Base-by-base conservation (phyloP, 2,113 vertebrate genomes). In the Ia io region DNA sequence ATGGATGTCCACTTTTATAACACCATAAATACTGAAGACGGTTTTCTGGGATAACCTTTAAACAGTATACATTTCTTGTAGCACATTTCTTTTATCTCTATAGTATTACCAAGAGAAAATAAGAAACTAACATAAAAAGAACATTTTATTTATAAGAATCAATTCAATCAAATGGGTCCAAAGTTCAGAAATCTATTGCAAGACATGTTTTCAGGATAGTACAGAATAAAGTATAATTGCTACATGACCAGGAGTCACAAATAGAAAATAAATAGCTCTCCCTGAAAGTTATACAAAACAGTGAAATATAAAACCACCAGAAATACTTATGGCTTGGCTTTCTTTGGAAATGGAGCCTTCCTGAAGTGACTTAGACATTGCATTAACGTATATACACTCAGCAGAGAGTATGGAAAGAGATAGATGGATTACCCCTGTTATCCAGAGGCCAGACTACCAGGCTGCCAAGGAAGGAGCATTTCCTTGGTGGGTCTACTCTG, bases 211-310 rank as follows among this genome's bases (percentile, higher is more conserved):
- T 56, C 18, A 96, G 70, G 23, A 44, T 23, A 56, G 13, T 22
- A 53, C 14, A 30, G 74, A 91, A 80, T 89, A 73, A 96, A 93
- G 35, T 20, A 6, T 30, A 93, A 82, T n/a, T 79, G 37, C 40
- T 51, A n/a, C 11, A 84, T 37, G 42, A 78, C 37, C 12, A 51
- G 1, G 56, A 76, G 77, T 90, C 84, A 84, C 70, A 85, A 65
- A 96, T 1, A 95, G 74, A 96, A 97, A 93, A 94, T 73, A 94
- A 93, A 96, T 65, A 96, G 51, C 16, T 96, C 79, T 93, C 47
- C 30, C 51, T 59, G 18, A 90, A 82, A 79, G 32, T 73, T 78
- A 70, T 30, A 76, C 51, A 80, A 53, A 91, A 80, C 14, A n/a
- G 32, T 84, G 78, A 95, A 96, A 94, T 69, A n/a, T 56, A 88